phyloP scores from a whole-genome alignment of 2,113 vertebrate genomes.

The Petaurus breviceps region DNA sequence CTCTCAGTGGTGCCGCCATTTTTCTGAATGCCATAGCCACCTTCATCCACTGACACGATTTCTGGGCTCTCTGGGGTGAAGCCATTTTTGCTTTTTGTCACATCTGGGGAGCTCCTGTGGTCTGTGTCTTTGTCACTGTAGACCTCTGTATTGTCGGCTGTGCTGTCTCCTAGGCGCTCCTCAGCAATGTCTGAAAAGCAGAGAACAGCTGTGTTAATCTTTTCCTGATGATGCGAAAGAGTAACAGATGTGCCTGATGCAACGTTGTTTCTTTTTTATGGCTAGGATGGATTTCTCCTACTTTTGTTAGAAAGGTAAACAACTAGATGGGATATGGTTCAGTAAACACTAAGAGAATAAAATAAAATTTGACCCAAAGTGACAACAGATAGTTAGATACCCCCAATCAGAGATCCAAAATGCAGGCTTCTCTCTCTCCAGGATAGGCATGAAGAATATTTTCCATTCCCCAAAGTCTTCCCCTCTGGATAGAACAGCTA shows the following conservation, averaged over 20 bases:
- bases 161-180: slow-evolving; percentile 88
- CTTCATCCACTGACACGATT: slow-evolving; percentile 90
- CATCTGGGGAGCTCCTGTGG: slow-evolving; percentile 92
- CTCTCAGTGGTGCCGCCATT: slow-evolving; percentile 83
- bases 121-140: slow-evolving; percentile 96
- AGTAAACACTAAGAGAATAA: background rate
- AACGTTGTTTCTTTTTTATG: background rate
- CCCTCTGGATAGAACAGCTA: background rate
- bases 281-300: background rate
- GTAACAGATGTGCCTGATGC: background rate
- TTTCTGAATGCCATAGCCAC: slow-evolving; percentile 86
- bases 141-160: slow-evolving; percentile 87
- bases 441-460: background rate
- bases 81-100: slow-evolving; percentile 89
- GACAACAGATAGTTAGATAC: background rate
- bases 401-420: background rate
- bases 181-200: slow-evolving; percentile 88
- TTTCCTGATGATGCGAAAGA: background rate
- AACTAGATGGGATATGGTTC: background rate
- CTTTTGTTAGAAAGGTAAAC: background rate
- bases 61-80: slow-evolving; percentile 92
- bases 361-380: background rate
- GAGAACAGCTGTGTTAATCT: slow-evolving; percentile 71
- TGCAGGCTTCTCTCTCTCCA: background rate
- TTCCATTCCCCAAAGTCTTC: background rate